Evolutionary conservation across 2,888 invertebrate genomes (phyloP).

Genomic region (Mythimna pallens): DNA sequence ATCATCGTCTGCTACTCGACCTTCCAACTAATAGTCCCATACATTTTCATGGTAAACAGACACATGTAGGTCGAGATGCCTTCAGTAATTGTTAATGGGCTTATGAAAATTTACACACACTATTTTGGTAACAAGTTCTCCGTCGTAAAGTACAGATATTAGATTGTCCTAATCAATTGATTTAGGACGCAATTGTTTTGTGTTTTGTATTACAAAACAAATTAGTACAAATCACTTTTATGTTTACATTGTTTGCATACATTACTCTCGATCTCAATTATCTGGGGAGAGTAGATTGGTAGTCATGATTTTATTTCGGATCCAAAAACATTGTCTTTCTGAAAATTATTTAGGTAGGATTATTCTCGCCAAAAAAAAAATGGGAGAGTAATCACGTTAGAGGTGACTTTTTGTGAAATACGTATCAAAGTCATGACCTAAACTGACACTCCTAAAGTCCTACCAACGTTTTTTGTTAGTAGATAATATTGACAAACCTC

Average conservation of each 20-base stretch:
- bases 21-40: slow-evolving; percentile 84
- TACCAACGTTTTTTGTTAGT: slow-evolving; percentile 3
- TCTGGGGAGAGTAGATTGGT: slow-evolving; percentile 14
- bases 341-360: slow-evolving; percentile 21
- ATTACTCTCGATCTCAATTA: slow-evolving; percentile 36
- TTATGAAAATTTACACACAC: slow-evolving; percentile 71
- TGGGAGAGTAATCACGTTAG: slow-evolving; percentile 2
- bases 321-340: slow-evolving; percentile 12
- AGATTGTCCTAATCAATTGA: slow-evolving; percentile 57
- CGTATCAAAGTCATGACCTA: slow-evolving; percentile 27
- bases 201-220: slow-evolving; percentile 27
- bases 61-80: slow-evolving; percentile 77
- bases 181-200: slow-evolving; percentile 44
- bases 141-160: slow-evolving; percentile 52
- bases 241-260: slow-evolving; percentile 47
- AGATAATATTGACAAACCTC: slow-evolving; percentile 11
- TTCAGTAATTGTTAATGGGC: slow-evolving; percentile 78
- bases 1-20: slow-evolving; percentile 83
- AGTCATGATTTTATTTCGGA: slow-evolving; percentile 19
- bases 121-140: slow-evolving; percentile 48
- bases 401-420: slow-evolving; percentile 34
- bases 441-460: slow-evolving; percentile 9
- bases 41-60: slow-evolving; percentile 79
- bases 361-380: slow-evolving; percentile 28
- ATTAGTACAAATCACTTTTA: slow-evolving; percentile 45